Base-by-base conservation (phyloP, 2,797 vertebrate genomes). In the Anguilla pacifica region DNA sequence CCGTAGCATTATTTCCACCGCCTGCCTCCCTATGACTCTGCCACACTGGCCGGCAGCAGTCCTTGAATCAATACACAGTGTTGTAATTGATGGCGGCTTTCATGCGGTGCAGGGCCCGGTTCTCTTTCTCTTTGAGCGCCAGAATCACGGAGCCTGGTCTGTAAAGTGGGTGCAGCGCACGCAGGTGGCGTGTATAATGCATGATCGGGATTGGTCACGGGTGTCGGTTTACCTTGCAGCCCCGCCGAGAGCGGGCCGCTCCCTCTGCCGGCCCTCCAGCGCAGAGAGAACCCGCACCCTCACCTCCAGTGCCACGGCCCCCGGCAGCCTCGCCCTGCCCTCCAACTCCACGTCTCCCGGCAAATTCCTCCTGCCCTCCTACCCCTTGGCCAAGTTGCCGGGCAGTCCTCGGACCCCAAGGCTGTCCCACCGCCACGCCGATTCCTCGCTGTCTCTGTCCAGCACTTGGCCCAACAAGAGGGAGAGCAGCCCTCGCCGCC, bases 401-500 rank as follows among this genome's bases (percentile, higher is more conserved):
- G 95, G 82, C 87, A 96, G 96, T 79, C 93, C 94, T 91, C 95
- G 94, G 19, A 90, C 93, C 82, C 95, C 96, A 19, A 93, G 93
- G 11, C 90, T 95, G 28, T 91, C 93, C 55, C 91, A 90, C 89
- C 94, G 91, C 43, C 89, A 92, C 9, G 94, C 92, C 10, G 96
- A 97, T 87, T 93, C 93, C 15, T 64, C 94, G 10, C 88, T 96
- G 86, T 96, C 93, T 88, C 96, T 98, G 95, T 98, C 98, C 87
- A 97, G 95, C 93, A 98, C 97, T 11, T 98, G 98, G 98, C 97
- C 98, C 86, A 96, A 97, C 90, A 97, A 96, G 90, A 95, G 95
- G 25, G 97, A 97, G 83, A 93, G 92, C 86, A 93, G 88, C 77
- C 92, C 95, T 17, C 96, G 94, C 35, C 94, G 93, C 90, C 94